phyloP scores from a whole-genome alignment of 2,797 vertebrate species.

The Chromis chromis region DNA sequence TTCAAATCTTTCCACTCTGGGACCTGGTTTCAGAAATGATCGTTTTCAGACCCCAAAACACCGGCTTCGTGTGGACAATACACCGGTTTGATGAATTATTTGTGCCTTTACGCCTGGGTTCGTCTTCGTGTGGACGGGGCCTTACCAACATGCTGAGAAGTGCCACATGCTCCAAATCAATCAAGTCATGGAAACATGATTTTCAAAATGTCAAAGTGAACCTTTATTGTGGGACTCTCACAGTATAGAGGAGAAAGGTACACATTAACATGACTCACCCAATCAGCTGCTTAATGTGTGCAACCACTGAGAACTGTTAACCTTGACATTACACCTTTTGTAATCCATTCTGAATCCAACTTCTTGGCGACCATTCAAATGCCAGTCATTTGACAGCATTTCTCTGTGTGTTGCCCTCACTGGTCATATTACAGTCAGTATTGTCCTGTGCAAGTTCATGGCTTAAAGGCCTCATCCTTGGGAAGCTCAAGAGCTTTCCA shows the following conservation, averaged over 20 bases:
- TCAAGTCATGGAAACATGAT: neutral
- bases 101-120: too few relatives aligned
- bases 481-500: slow-evolving; percentile 91
- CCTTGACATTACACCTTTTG: slow-evolving; percentile 1
- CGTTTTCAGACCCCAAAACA: too few relatives aligned
- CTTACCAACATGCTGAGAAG: neutral
- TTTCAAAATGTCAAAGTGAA: slow-evolving; percentile 25
- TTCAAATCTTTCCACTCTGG: too few relatives aligned
- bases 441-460: slow-evolving; percentile 50
- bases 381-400: neutral
- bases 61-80: too few relatives aligned
- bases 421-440: slow-evolving; percentile 2
- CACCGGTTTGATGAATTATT: too few relatives aligned
- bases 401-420: neutral
- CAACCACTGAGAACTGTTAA: slow-evolving; percentile 3
- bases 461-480: slow-evolving; percentile 82
- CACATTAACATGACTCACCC: slow-evolving; percentile 19
- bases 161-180: neutral
- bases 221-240: slow-evolving; percentile 51
- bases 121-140: too few relatives aligned
- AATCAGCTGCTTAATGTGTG: neutral
- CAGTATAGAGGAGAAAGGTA: neutral
- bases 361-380: neutral
- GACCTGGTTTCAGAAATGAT: too few relatives aligned
- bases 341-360: slow-evolving; percentile 14